These are phyloP conservation scores for Sparidentex hasta DNA, from an alignment of 2,797 vertebrate species.

Conservation along the genomic window DNA sequence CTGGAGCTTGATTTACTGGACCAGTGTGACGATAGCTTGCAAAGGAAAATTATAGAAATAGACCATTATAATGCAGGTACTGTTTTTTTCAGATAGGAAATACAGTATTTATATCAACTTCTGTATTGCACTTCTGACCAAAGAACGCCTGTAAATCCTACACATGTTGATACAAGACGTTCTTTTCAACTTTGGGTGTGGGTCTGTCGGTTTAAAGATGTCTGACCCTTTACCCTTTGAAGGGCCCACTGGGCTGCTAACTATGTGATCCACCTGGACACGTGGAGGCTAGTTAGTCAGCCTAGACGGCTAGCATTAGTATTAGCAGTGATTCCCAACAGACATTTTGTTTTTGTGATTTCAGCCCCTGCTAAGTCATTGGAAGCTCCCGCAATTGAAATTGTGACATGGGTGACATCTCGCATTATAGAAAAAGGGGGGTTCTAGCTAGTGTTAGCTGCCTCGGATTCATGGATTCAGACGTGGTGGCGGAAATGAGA, in stretches of 20 bases:
- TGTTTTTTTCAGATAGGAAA: not conserved
- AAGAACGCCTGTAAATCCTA: not conserved
- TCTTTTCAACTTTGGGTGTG: not conserved
- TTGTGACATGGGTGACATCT: not conserved
- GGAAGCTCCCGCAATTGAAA: not conserved
- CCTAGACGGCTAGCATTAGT: not conserved
- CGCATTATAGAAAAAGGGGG: not conserved
- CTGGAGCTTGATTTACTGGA: constrained; percentile 43
- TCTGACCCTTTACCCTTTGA: not conserved
- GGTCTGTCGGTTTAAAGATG: not conserved
- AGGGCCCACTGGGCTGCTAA: not conserved
- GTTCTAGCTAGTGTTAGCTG: not conserved
- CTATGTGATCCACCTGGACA: not conserved
- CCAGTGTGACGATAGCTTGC: constrained; percentile 6
- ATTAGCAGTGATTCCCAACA: not conserved
- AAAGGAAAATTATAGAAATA: not conserved
- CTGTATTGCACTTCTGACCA: not conserved
- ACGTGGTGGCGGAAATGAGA: not conserved
- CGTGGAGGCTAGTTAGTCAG: not conserved
- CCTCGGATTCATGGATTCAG: not conserved
- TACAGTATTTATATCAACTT: not conserved
- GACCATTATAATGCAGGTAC: not conserved
- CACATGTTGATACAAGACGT: not conserved
- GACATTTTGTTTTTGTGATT: not conserved
- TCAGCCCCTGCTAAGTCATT: not conserved